Evolutionary conservation across 2,113 vertebrate species (phyloP).

Genomic region (Zapornia atra): DNA sequence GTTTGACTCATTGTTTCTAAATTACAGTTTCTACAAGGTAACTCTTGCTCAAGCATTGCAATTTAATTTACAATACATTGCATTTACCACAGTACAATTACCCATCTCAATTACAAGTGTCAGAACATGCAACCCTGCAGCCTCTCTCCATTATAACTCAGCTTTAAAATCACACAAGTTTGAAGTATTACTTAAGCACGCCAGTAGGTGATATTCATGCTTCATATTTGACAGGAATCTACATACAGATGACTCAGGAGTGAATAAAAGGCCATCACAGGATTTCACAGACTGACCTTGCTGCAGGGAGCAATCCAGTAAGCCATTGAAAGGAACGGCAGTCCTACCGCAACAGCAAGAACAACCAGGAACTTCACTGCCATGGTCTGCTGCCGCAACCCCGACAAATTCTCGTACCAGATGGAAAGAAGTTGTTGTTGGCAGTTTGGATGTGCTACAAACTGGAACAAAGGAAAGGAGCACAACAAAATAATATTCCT

Average conservation of each 20-base stretch:
- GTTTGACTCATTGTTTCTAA: not conserved
- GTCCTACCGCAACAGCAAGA: conserved; percentile 84
- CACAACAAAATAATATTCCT: not conserved
- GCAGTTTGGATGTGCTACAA: conserved; percentile 97
- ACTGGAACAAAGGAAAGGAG: conserved; percentile 72
- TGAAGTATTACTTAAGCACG: not conserved
- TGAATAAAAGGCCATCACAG: not conserved
- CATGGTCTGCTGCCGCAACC: conserved; percentile 89
- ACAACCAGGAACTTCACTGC: conserved; percentile 91
- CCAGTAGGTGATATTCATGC: not conserved
- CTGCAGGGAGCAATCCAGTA: conserved; percentile 95
- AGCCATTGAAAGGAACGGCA: conserved; percentile 87
- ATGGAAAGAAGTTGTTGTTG: conserved; percentile 96
- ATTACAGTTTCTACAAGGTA: not conserved
- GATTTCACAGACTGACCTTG: conserved; percentile 81
- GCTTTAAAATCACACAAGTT: not conserved
- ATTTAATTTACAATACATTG: not conserved
- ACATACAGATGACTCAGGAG: not conserved
- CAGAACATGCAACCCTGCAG: not conserved
- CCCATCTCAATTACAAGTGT: not conserved
- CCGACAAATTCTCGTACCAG: conserved; percentile 94
- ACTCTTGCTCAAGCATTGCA: not conserved
- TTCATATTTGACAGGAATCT: not conserved
- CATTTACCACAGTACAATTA: not conserved
- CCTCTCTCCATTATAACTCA: not conserved